phyloP scores from a whole-genome alignment of 2,888 invertebrate genomes.

The Leptopilina drosophilae region DNA sequence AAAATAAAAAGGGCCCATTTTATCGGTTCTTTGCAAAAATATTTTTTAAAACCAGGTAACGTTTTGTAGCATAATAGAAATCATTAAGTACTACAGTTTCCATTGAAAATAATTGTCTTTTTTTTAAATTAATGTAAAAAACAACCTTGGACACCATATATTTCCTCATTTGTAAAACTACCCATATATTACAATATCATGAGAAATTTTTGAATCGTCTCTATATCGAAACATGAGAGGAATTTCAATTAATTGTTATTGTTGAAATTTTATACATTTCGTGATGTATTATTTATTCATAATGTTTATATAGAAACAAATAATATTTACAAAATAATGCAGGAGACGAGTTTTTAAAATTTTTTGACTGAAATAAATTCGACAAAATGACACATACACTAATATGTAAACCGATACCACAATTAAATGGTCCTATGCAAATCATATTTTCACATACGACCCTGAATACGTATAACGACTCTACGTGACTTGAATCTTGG shows the following conservation, averaged over 20 bases:
- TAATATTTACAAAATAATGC: neutral
- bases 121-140: no score
- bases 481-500: conserved; percentile 27
- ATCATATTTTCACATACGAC: conserved; percentile 49
- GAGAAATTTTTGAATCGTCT: neutral
- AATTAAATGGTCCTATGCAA: conserved; percentile 60
- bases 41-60: no score
- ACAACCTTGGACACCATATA: no score
- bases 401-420: conserved; percentile 59
- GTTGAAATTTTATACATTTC: neutral
- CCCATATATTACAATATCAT: no score
- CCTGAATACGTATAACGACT: conserved; percentile 21
- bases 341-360: conserved; percentile 17
- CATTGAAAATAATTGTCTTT: no score
- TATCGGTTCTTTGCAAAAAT: no score
- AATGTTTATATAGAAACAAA: no score
- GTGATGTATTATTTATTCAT: conserved; percentile 12
- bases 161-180: no score
- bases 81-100: no score
- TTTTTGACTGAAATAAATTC: conserved; percentile 52
- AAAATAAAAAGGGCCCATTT: no score
- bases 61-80: no score
- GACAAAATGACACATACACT: conserved; percentile 59
- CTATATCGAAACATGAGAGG: neutral
- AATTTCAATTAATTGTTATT: neutral